phyloP scores from a whole-genome alignment of 2,113 vertebrate genomes.

The Sakesphorus luctuosus region DNA sequence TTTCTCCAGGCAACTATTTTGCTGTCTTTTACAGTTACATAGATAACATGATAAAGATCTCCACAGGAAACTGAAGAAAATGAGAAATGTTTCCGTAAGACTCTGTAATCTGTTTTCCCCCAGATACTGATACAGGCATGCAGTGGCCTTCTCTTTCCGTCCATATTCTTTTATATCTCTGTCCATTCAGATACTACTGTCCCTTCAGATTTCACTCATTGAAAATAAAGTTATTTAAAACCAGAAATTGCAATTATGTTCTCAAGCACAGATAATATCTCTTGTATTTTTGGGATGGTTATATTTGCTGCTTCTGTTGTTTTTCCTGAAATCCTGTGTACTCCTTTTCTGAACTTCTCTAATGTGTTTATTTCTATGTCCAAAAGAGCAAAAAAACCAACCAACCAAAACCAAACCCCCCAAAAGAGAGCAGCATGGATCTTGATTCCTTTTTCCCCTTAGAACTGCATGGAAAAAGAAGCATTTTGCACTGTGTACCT shows the following conservation, averaged over 20 bases:
- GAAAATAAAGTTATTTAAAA: not conserved
- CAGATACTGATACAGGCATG: not conserved
- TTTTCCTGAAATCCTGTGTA: not conserved
- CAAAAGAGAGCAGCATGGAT: accelerated
- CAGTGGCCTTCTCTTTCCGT: not conserved
- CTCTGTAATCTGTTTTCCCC: not conserved
- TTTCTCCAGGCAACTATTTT: conserved; percentile 39
- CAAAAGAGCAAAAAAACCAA: not conserved
- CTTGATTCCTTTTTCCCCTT: not conserved
- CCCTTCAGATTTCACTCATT: not conserved
- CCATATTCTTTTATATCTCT: not conserved
- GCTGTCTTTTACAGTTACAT: conserved; percentile 7
- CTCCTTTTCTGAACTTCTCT: not conserved
- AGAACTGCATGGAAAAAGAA: not conserved
- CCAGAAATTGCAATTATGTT: not conserved
- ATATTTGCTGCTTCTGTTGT: not conserved
- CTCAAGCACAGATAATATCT: not conserved
- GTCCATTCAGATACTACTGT: not conserved
- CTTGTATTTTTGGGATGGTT: not conserved
- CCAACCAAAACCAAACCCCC: too few relatives aligned
- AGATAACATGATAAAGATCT: conserved; percentile 42
- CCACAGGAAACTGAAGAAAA: conserved; percentile 49
- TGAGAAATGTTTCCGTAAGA: conserved; percentile 21
- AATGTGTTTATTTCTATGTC: not conserved
- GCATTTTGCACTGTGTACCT: not conserved